Conservation (phyloP, 2,888 invertebrate genomes). For the Drosophila barbarae region DNA sequence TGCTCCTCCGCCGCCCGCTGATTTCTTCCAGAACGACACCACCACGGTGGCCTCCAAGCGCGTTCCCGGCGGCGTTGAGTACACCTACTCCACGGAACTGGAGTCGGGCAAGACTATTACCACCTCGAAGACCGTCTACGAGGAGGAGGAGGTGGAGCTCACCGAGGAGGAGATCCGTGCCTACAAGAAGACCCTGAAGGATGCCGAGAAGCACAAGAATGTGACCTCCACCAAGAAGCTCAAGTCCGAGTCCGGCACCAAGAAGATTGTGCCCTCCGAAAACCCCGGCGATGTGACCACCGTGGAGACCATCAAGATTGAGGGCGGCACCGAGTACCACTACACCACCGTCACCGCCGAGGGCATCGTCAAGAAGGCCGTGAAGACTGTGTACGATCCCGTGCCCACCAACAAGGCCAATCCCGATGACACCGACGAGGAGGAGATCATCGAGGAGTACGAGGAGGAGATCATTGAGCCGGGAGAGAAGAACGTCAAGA, state of each 20-base stretch:
- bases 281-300: conserved; percentile 79
- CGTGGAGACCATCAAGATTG: conserved; percentile 78
- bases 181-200: conserved; percentile 78
- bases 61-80: conserved; percentile 77
- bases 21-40: conserved; percentile 76
- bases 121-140: conserved; percentile 79
- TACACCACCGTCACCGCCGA: conserved; percentile 79
- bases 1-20: conserved; percentile 77
- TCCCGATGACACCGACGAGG: conserved; percentile 77
- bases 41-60: conserved; percentile 76
- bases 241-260: conserved; percentile 78
- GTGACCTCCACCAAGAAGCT: conserved; percentile 77
- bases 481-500: conserved; percentile 78
- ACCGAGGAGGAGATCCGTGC: conserved; percentile 78
- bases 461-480: conserved; percentile 80
- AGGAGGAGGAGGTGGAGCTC: conserved; percentile 77
- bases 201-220: conserved; percentile 79
- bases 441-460: conserved; percentile 79
- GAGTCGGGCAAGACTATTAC: conserved; percentile 78
- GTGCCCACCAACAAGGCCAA: conserved; percentile 70
- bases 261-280: conserved; percentile 79
- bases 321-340: conserved; percentile 79
- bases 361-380: conserved; percentile 79
- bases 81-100: conserved; percentile 76
- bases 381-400: conserved; percentile 78